A percentile compares a stretch with the other conserved stretches of the same genome.
Conservation (phyloP, 2,888 invertebrate genomes). For the Octonoba sinensis region DNA sequence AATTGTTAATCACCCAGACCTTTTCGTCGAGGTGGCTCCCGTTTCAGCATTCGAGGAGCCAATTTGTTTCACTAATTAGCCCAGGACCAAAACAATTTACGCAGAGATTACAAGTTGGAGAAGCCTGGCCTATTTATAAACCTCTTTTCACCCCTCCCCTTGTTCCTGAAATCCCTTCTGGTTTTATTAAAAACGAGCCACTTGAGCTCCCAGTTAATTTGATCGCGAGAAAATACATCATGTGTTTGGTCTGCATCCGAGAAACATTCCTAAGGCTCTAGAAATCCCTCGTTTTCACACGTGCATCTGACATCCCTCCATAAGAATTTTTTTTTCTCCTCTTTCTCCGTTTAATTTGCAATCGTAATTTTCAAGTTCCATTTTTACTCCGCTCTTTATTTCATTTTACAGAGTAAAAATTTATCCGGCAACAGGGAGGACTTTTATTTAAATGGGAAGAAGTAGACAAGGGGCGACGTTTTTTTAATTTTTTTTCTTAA, state of each 20-base stretch:
- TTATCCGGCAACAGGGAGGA: constrained; percentile 6
- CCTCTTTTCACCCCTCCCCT: constrained; percentile 16
- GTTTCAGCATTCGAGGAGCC: constrained; percentile 32
- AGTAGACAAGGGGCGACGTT: not conserved
- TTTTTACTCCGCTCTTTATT: constrained; percentile 39
- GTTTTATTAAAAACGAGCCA: constrained; percentile 61
- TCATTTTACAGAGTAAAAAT: constrained; percentile 23
- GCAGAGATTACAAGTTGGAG: constrained; percentile 61
- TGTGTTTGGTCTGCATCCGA: constrained; percentile 3
- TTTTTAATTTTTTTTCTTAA: too few species aligned
- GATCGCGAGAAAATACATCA: constrained; percentile 60
- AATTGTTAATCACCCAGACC: constrained; percentile 61
- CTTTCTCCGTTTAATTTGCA: constrained; percentile 52
- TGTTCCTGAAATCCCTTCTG: constrained; percentile 60
- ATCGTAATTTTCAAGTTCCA: constrained; percentile 57
- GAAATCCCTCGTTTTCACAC: constrained; percentile 40
- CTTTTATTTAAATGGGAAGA: constrained; percentile 4
- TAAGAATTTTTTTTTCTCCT: constrained; percentile 29
- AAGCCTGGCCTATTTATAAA: constrained; percentile 59
- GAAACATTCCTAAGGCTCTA: constrained; percentile 1
- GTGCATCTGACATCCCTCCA: constrained; percentile 41
- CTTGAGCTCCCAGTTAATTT: constrained; percentile 51
- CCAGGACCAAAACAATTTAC: constrained; percentile 62
- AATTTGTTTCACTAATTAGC: constrained; percentile 63
- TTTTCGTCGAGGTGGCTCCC: constrained; percentile 33